Evolutionary conservation across 2,888 invertebrate species (phyloP), one percentile per base, ranked within the genome.

Genomic region (Scaptomyza parva): DNA sequence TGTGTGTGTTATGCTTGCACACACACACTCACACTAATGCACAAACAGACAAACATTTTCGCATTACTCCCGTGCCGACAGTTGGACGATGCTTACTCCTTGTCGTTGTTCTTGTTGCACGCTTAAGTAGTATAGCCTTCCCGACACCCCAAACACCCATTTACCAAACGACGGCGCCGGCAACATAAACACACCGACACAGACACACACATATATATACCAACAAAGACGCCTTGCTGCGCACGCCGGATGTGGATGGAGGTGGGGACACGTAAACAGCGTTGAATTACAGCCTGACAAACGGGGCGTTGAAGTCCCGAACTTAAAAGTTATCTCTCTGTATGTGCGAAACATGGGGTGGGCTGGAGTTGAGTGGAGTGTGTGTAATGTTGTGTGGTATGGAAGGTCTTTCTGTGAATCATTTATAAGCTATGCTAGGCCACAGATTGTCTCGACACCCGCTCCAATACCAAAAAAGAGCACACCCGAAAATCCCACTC

Each of bases 391-490:
- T 20, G 26, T 8, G 11, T 7, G 20, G 20, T 4, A 22, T 17
- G 33, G 57, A n/a, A 26, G 54, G 35, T 66, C 66, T 71, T 73
- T 50, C 74, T 84, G 68, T 86, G 84, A 84, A 86, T 88, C 86
- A 86, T 86, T 88, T 82, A 86, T 88, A 86, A 84, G 80, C 84
- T 74, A 72, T 76, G 75, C 79, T 77, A 86, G 79, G 86, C 88
- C 81, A 81, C 86, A 83, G 87, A 87, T 83, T 88, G 84, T 86
- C 82, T 86, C 78, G 83, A 76, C 80, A 75, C 33, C 48, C 58
- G n/a, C 52, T 14, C 30, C 5, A 18, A n/a, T 24, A 30, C 50
- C 44, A 28, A n/a, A 54, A 24, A 28, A 6, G 17, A 37, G 8
- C 37, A 37, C 37, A n/a, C 22, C 47, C 26, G 3, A 26, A 51